Conservation (phyloP, 2,113 vertebrate species). For the Glareola pratincola region DNA sequence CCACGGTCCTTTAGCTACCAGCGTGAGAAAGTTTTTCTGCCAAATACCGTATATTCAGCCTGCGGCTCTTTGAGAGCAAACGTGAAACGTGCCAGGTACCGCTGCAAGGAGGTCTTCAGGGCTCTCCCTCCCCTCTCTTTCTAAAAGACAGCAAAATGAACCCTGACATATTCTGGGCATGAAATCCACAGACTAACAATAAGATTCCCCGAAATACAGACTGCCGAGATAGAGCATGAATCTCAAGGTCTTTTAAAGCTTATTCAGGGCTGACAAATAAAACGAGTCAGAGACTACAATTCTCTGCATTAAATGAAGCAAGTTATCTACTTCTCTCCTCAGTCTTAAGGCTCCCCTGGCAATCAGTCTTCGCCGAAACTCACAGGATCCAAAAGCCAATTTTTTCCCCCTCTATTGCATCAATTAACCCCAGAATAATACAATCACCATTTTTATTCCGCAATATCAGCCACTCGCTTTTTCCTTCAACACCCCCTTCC, state of each 20-base stretch:
- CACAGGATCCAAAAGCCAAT: neutral
- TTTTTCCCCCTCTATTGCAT: neutral
- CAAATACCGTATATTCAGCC: neutral
- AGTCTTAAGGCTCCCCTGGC: neutral
- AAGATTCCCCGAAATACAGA: neutral
- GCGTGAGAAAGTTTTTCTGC: slow-evolving; percentile 36
- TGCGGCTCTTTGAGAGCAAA: neutral
- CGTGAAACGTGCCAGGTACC: neutral
- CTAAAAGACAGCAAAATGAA: neutral
- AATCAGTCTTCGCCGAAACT: neutral
- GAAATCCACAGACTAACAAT: neutral
- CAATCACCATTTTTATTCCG: neutral
- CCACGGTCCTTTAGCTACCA: neutral
- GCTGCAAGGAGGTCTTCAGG: neutral
- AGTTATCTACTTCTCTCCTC: neutral
- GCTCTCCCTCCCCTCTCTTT: neutral
- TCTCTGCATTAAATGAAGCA: neutral
- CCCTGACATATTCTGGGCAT: slow-evolving; percentile 43
- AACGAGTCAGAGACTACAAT: neutral
- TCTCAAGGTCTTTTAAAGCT: neutral
- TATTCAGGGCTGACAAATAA: neutral
- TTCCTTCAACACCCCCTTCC: neutral
- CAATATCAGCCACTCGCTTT: neutral
- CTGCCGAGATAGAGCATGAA: neutral
- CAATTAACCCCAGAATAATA: neutral